Evolutionary conservation across 2,888 invertebrate species (phyloP).

Genomic region (Drosophila anomalata): DNA sequence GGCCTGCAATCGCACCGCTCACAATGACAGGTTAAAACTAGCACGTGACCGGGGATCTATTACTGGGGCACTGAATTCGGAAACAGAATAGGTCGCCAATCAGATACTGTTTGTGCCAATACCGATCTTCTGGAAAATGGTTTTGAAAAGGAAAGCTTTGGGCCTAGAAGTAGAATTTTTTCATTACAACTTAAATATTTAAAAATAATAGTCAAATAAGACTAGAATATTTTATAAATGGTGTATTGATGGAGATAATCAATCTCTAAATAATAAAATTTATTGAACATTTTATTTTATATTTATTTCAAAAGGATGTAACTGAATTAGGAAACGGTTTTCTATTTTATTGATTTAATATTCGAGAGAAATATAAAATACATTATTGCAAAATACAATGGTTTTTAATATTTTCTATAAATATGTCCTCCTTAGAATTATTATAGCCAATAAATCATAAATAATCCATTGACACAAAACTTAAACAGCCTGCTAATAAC

Average conservation of each 20-base stretch:
- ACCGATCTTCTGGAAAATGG: neutral
- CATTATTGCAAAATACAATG: neutral
- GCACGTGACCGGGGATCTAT: slow-evolving; percentile 34
- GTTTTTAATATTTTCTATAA: neutral
- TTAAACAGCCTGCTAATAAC: neutral
- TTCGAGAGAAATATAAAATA: too few species aligned
- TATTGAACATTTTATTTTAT: too few species aligned
- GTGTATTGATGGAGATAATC: too few species aligned
- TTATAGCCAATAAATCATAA: neutral
- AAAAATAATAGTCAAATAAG: too few species aligned
- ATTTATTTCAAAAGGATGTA: too few species aligned
- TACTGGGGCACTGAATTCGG: neutral
- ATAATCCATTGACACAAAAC: neutral
- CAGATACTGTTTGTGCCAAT: neutral
- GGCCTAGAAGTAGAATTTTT: too few species aligned
- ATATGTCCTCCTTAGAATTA: neutral
- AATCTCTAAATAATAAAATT: too few species aligned
- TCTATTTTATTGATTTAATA: too few species aligned
- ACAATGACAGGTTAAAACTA: slow-evolving; percentile 9
- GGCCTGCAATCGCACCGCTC: slow-evolving; percentile 25
- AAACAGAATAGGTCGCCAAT: neutral
- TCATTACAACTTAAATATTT: too few species aligned
- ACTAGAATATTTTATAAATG: too few species aligned
- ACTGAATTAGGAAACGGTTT: too few species aligned
- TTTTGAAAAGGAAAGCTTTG: neutral